phyloP scores from a whole-genome alignment of 2,113 vertebrate species.

The Miniopterus natalensis region DNA sequence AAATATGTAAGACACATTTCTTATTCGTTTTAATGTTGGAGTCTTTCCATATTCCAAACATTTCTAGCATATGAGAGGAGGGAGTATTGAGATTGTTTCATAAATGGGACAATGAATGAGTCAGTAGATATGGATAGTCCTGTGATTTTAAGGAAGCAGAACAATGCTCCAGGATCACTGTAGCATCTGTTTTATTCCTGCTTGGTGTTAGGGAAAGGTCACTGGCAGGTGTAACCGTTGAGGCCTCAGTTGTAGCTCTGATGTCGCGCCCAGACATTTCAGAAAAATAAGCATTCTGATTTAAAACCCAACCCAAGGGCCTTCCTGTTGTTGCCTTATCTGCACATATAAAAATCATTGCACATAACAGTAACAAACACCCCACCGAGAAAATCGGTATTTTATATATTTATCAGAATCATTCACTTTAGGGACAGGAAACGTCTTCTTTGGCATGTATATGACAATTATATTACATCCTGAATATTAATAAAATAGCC shows the following conservation, averaged over 20 bases:
- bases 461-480: not conserved
- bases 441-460: not conserved
- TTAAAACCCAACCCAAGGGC: not conserved
- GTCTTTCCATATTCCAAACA: not conserved
- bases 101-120: not conserved
- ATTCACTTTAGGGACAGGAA: not conserved
- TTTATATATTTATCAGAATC: not conserved
- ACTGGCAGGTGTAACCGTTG: conserved; percentile 33
- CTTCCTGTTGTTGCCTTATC: not conserved
- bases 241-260: conserved; percentile 45
- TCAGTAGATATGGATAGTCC: not conserved
- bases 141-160: conserved; percentile 58
- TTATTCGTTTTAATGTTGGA: not conserved
- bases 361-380: not conserved
- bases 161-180: conserved; percentile 13
- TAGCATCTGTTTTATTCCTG: conserved; percentile 74
- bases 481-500: not conserved
- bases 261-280: conserved; percentile 8
- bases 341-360: not conserved
- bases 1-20: not conserved
- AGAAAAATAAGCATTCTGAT: conserved; percentile 10
- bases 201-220: conserved; percentile 33
- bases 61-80: not conserved
- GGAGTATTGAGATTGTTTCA: not conserved
- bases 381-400: not conserved